Evolutionary conservation across 92 coral and sea anemone species (phyloP), one percentile per base, ranked within the genome.

Genomic region (Paragorgia papillata): DNA sequence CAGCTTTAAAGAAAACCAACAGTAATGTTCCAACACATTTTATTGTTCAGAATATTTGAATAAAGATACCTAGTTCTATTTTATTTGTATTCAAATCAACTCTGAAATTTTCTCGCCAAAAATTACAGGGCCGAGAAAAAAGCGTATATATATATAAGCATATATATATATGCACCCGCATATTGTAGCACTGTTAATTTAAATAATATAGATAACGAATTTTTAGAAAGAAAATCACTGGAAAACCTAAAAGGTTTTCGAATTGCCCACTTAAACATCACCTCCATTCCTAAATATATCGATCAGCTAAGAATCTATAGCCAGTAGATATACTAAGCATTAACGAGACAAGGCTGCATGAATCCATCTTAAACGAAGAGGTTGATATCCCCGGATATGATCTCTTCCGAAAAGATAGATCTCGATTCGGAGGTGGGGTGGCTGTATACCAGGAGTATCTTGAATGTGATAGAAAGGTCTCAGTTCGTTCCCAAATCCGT

Each of bases 401-500:
- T 20, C 1, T 68, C 14, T 39, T 55, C 19, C 59, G 84, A 28
- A 79, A 56, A 6, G 78, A 79, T 73, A 69, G 80, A 51, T 2
- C 74, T 22, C 43, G 73, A 28, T 10, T 10, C 2, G 83, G 83
- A 56, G 80, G 85, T 73, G 89, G 85, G 17, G 61, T 74, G 17
- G 82, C 85, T 1, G 69, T 85, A 0, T 85, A 81, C 24, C 35
- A 70, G 79, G 46, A 83, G 82, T 9, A 28, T 57, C 58, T 57
- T 81, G 7, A 57, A 53, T 18, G 65, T 76, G 18, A 68, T 60
- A 34, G 46, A 78, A 46, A 75, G 76, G 50, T 20, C 35, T 7
- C 21, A 74, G 10, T 80, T 56, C 14, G 49, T 67, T 34, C 75
- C 75, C 12, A 28, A 15, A 13, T 2, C 10, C 2, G 64, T 82